Conservation (phyloP, 2,797 vertebrate species). For the Somateria mollissima region DNA sequence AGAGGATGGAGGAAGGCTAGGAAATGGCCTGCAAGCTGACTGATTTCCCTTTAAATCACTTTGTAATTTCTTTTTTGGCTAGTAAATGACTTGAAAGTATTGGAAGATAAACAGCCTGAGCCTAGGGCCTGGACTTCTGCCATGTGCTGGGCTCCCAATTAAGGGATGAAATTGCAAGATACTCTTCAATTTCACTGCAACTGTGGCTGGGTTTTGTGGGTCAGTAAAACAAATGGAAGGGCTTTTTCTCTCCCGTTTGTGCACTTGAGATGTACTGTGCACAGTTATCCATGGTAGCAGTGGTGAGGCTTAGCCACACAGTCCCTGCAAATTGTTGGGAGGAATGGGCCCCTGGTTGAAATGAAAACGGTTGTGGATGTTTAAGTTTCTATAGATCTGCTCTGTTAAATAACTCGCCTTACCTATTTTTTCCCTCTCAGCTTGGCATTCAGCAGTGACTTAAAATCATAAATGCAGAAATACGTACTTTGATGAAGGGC, state of each 20-base stretch:
- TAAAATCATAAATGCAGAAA: slow-evolving; percentile 42
- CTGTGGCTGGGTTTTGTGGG: slow-evolving; percentile 59
- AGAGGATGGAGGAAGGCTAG: neutral
- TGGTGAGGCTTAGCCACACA: neutral
- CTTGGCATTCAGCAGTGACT: slow-evolving; percentile 46
- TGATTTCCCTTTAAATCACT: slow-evolving; percentile 69
- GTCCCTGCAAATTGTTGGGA: neutral
- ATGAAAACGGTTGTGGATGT: neutral
- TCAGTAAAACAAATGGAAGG: slow-evolving; percentile 53
- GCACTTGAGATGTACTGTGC: neutral
- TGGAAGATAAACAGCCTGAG: slow-evolving; percentile 78
- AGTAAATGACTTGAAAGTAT: slow-evolving; percentile 72
- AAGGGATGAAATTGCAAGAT: slow-evolving; percentile 76
- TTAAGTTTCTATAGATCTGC: slow-evolving; percentile 42
- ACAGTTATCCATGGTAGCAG: slow-evolving; percentile 20
- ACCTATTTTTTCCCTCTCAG: neutral
- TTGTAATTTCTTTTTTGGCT: slow-evolving; percentile 70
- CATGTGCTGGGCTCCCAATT: slow-evolving; percentile 75
- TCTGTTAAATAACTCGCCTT: slow-evolving; percentile 4
- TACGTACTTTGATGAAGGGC: slow-evolving; percentile 32
- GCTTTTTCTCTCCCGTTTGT: neutral
- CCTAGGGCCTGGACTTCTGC: slow-evolving; percentile 73
- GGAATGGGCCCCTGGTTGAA: slow-evolving; percentile 5
- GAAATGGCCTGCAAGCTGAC: slow-evolving; percentile 11
- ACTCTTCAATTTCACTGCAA: slow-evolving; percentile 63